Evolutionary conservation across 2,113 vertebrate genomes (phyloP).

Genomic region (Tonatia bakeri): DNA sequence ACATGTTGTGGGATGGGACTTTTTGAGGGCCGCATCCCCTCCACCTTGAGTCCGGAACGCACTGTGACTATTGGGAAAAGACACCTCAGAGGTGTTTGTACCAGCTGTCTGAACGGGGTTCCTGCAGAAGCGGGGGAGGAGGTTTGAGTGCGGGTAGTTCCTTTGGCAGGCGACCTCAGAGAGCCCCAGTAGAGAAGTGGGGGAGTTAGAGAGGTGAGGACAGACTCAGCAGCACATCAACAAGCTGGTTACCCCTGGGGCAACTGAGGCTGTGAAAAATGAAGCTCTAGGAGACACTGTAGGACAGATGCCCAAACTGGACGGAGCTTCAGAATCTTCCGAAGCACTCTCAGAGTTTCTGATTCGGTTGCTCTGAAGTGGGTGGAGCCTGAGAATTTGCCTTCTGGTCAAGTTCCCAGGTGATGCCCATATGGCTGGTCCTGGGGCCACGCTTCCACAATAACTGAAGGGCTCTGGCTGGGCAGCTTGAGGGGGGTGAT

Average conservation of each 20-base stretch:
- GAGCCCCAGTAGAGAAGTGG: accelerated
- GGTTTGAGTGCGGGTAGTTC: neutral
- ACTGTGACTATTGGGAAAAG: neutral
- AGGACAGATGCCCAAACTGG: neutral
- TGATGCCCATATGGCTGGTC: neutral
- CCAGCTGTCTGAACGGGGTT: too few relatives aligned
- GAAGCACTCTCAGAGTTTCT: neutral
- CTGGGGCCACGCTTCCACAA: neutral
- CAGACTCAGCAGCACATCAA: neutral
- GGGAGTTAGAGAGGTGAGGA: neutral
- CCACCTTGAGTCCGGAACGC: neutral
- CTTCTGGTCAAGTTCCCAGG: neutral
- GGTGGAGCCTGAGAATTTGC: neutral
- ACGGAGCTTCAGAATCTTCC: neutral
- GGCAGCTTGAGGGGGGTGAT: too few relatives aligned
- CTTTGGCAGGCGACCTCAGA: neutral
- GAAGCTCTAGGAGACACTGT: neutral
- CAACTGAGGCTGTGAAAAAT: neutral
- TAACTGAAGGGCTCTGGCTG: neutral
- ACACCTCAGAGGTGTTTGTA: neutral
- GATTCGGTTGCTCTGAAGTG: neutral
- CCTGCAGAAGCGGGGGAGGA: neutral
- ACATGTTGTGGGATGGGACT: neutral
- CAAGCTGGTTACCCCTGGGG: neutral
- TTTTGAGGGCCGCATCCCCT: neutral